Evolutionary conservation across 2,113 vertebrate genomes (phyloP), one percentile per base, ranked within the genome.

Genomic region (Cyanoramphus novaezelandiae): DNA sequence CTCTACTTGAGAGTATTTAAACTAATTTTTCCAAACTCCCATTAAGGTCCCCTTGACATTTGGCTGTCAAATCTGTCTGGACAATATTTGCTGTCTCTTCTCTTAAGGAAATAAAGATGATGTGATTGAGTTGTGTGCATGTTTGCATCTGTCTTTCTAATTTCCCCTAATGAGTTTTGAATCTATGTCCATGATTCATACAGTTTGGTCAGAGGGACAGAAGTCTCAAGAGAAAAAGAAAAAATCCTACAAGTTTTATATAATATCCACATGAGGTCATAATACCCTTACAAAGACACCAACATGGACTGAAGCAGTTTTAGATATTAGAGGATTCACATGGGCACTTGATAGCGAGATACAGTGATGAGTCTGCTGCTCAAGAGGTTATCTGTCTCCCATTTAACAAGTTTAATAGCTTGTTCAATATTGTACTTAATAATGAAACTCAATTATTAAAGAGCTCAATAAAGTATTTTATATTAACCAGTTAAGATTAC

Each of bases 391-490:
- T 88, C 78, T 86, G 37, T 65, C 39, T 39, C 46, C 47, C 29
- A 11, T 82, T 88, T 93, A 92, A 72, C 47, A 85, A 80, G 71
- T 88, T 80, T 86, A 89, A 95, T 93, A 90, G 68, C 67, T 72
- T 17, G 12, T 77, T 93, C 63, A 52, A 43, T 92, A 77, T 49
- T 27, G 0, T 82, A 60, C 13, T 88, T 94, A 80, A 80, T 88
- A 87, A 90, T 69, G 39, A 55, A 91, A 92, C 27, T 85, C 70
- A 87, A 44, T 94, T 95, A 93, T 94, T 88, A 86, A 89, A 6
- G 3, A 68, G 67, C 82, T 92, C 87, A 76, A 44, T 84, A 39
- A 91, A 84, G 19, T 44, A 62, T 89, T 95, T 95, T 23, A 87
- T 90, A 79, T 39, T 78, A 91, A 67, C 41, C 37, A 53, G 57